Conservation (phyloP, 1,140 invertebrate genomes). For the Coptotermes formosanus region DNA sequence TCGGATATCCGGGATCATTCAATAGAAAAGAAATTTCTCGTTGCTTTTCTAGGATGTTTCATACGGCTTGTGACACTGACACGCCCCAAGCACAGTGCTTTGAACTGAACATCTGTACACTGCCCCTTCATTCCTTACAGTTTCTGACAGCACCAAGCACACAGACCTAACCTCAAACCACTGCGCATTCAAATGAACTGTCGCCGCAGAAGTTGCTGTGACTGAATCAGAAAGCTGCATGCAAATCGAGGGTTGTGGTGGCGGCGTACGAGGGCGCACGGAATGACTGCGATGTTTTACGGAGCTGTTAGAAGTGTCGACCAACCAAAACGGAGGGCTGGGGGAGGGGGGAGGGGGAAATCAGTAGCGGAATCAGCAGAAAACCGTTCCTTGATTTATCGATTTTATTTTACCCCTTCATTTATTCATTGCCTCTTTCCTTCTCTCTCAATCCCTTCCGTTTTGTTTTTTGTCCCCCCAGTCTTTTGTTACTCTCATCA, state of each 20-base stretch:
- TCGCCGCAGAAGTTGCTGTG: not conserved
- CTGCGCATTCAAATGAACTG: not conserved
- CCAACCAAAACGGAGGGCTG: not conserved
- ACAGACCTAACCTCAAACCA: not conserved
- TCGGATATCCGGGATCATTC: no score
- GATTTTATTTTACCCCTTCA: not conserved
- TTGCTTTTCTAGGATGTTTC: no score
- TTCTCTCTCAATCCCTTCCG: slow-evolving; percentile 5
- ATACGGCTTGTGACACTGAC: no score
- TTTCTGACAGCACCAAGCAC: not conserved
- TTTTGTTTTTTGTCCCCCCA: not conserved
- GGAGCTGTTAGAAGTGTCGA: not conserved
- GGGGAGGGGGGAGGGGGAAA: not conserved
- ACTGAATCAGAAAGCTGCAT: not conserved
- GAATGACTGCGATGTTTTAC: not conserved
- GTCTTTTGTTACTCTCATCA: not conserved
- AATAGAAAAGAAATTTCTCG: no score
- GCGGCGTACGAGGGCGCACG: not conserved
- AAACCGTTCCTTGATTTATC: slow-evolving; percentile 29
- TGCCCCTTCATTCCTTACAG: not conserved
- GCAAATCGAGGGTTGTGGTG: not conserved
- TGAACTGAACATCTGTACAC: no score
- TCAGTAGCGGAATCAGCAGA: slow-evolving; percentile 21
- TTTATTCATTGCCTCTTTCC: not conserved
- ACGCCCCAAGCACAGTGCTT: no score